A percentile compares a stretch with the other conserved stretches of the same genome.
phyloP scores from a whole-genome alignment of 2,113 vertebrate genomes.

The Numenius arquata region DNA sequence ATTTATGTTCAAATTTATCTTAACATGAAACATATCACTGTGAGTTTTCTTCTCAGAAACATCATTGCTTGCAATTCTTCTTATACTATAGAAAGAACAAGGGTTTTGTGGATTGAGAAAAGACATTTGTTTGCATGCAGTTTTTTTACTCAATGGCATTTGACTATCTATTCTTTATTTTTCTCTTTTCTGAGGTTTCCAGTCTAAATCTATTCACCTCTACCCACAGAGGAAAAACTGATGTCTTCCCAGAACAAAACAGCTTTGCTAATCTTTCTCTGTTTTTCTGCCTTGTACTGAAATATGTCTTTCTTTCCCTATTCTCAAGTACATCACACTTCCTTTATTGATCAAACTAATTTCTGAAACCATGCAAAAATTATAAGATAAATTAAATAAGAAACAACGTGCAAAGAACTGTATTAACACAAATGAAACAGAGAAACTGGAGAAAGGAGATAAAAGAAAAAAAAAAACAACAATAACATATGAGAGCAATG shows the following conservation, averaged over 20 bases:
- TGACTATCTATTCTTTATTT: neutral
- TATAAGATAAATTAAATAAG: neutral
- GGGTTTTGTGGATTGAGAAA: neutral
- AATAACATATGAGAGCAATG: neutral
- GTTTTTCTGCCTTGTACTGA: neutral
- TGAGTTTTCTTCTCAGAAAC: neutral
- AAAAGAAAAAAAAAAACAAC: neutral
- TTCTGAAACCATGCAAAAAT: neutral
- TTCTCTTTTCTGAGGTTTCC: neutral
- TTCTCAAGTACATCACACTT: neutral
- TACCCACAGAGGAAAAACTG: neutral
- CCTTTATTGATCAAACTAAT: neutral
- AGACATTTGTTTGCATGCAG: neutral
- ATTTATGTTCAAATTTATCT: neutral
- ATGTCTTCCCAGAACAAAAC: neutral
- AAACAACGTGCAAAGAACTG: neutral
- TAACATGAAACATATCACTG: neutral
- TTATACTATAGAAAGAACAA: neutral
- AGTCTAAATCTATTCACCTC: neutral
- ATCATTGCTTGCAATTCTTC: neutral
- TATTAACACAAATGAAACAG: neutral
- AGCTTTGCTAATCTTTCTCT: neutral
- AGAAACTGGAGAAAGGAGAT: neutral
- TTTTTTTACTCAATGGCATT: neutral
- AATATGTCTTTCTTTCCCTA: neutral